Base-by-base conservation (phyloP, 2,113 vertebrate species). In the Mastomys coucha region DNA sequence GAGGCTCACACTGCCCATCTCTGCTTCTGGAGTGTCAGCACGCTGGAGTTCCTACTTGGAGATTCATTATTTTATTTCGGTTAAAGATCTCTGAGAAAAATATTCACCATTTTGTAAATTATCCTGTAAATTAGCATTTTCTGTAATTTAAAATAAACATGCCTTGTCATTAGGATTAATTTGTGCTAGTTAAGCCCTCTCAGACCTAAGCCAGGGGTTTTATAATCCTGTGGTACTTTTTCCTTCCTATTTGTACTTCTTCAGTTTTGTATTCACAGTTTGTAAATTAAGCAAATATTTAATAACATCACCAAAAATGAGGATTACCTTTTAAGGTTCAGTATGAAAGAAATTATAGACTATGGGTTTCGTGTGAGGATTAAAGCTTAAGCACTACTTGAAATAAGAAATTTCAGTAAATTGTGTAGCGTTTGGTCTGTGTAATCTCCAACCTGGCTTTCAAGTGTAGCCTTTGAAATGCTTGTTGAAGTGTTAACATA, bases 401-500 rank as follows among this genome's bases (percentile, higher is more conserved):
- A 94, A 91, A 89, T 73, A 58, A 91, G 36, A 76, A 88, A 82
- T 89, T 93, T 75, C 67, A 92, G 6, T 20, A 96, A 82, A 45
- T 89, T 75, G 20, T 53, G 56, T 82, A 58, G 73, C 31, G n/a
- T 85, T 88, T 65, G 14, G 8, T 65, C 77, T 65, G 2, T 26
- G 36, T 51, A 87, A 33, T 73, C 77, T 95, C 39, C 75, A 77
- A 77, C 78, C 91, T 93, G 70, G 80, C 73, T 97, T 95, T 75
- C 67, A 87, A 73, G 49, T 82, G 22, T 56, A 49, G 14, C n/a
- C 14, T 97, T 89, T 93, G 84, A 93, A 56, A 65, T 76, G 28
- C 56, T 67, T 67, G 28, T 45, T 94, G 92, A 78, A 86, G 42
- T 94, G 86, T 88, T 88, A 91, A 69, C 95, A 96, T 96, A 84